phyloP scores from a whole-genome alignment of 2,113 vertebrate genomes.

The Pollimyrus isidori region DNA sequence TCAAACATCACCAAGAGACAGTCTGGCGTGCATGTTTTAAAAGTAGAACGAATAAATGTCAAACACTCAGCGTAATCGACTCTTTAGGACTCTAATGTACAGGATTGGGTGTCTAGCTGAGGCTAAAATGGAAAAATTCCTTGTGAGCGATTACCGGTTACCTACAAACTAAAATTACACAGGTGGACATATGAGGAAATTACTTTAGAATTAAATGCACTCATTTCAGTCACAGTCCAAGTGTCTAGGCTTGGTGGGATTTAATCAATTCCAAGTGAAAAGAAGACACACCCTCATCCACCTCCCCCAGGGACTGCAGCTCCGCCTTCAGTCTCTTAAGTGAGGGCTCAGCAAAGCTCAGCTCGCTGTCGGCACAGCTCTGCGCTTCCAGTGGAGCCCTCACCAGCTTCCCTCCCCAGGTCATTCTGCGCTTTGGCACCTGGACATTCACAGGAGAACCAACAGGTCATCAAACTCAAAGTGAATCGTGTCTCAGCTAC shows the following conservation, averaged over 20 bases:
- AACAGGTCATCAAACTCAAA: background rate
- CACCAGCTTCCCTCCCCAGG: conserved; percentile 81
- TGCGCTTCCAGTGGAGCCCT: background rate
- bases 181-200: too few species aligned
- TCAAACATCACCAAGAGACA: too few species aligned
- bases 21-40: too few species aligned
- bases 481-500: background rate
- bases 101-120: too few species aligned
- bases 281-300: conserved; percentile 60
- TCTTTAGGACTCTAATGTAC: too few species aligned
- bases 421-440: conserved; percentile 80
- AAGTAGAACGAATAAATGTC: too few species aligned
- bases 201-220: background rate
- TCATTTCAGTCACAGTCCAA: background rate
- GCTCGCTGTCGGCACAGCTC: background rate
- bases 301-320: conserved; percentile 45
- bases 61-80: too few species aligned
- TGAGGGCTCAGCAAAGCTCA: conserved; percentile 42
- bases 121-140: too few species aligned
- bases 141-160: too few species aligned
- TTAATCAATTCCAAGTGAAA: background rate
- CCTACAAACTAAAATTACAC: too few species aligned
- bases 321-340: conserved; percentile 40
- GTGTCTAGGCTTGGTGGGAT: background rate
- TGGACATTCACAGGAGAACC: conserved; percentile 33